Conservation (phyloP, 2,797 vertebrate species). For the Tachyglossus aculeatus region DNA sequence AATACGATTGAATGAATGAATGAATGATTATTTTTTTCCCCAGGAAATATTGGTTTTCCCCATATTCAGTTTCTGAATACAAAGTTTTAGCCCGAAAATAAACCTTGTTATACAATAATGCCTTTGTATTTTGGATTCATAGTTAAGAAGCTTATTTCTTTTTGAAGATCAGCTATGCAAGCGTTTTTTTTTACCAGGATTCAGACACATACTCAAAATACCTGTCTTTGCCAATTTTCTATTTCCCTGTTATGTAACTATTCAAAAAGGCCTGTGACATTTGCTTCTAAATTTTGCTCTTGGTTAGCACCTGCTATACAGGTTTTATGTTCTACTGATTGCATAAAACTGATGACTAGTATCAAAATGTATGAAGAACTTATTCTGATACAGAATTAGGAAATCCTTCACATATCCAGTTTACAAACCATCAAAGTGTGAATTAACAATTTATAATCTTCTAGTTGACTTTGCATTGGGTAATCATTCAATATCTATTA, state of each 20-base stretch:
- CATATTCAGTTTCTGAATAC: neutral
- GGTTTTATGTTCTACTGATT: neutral
- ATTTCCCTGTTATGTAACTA: neutral
- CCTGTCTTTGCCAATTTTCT: neutral
- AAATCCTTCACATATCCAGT: neutral
- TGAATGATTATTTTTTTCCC: no score
- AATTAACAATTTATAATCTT: neutral
- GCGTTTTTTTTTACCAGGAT: neutral
- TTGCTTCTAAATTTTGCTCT: neutral
- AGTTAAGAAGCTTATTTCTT: neutral
- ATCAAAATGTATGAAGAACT: neutral
- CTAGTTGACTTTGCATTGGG: slow-evolving; percentile 2
- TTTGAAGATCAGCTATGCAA: slow-evolving; percentile 3
- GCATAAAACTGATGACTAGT: slow-evolving; percentile 5
- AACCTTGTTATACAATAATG: slow-evolving; percentile 7
- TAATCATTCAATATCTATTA: neutral
- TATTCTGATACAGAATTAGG: neutral
- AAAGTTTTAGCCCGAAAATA: slow-evolving; percentile 3
- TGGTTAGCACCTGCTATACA: neutral
- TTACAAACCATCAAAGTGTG: slow-evolving; percentile 9
- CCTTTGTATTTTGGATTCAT: neutral
- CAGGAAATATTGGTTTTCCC: no score
- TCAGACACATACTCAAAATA: neutral
- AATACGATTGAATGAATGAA: no score
- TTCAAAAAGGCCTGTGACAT: neutral